Percentiles rank a stretch among this genome's conserved stretches.
phyloP scores from a whole-genome alignment of 2,888 invertebrate species.

The Tribolium freemani region DNA sequence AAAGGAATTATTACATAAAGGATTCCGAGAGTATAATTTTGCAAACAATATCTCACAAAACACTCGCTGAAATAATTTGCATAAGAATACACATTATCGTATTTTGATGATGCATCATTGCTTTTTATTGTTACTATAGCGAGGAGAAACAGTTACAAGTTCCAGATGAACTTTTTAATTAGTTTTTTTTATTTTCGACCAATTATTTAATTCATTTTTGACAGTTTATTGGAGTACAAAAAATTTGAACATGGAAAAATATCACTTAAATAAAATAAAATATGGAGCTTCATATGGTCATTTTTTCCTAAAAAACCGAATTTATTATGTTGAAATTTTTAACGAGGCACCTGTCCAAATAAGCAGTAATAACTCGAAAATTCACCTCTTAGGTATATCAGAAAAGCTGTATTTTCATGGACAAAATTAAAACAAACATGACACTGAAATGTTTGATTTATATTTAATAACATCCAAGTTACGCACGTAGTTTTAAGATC shows the following conservation, averaged over 20 bases:
- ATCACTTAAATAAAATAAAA: background rate
- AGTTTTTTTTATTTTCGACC: background rate
- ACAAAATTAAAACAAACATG: background rate
- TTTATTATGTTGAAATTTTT: background rate
- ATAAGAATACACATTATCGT: background rate
- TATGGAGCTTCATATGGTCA: background rate
- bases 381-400: background rate
- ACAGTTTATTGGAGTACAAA: background rate
- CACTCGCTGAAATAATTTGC: background rate
- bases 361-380: background rate
- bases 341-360: background rate
- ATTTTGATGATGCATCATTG: background rate
- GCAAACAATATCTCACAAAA: conserved; percentile 12
- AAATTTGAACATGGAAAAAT: background rate
- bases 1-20: conserved; percentile 23
- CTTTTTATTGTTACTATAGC: background rate
- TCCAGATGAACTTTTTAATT: background rate
- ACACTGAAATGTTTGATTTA: background rate
- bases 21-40: background rate
- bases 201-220: background rate
- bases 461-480: background rate
- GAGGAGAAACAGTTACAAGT: background rate
- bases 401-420: background rate
- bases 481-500: background rate
- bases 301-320: background rate